Evolutionary conservation across 2,113 vertebrate genomes (phyloP).

Genomic region (Lynx canadensis): DNA sequence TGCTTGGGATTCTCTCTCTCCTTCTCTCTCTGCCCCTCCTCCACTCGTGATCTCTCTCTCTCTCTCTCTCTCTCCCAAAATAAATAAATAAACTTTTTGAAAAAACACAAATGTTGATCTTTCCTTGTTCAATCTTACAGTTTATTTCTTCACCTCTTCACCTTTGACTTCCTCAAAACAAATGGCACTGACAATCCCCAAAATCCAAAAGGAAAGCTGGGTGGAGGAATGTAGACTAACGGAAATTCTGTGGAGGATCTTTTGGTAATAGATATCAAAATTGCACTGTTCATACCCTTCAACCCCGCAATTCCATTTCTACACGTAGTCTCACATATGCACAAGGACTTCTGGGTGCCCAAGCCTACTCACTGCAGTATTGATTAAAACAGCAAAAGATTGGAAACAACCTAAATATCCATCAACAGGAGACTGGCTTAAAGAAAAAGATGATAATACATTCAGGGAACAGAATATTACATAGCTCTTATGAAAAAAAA

Average conservation of each 20-base stretch:
- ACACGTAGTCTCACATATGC: background rate
- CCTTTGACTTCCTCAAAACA: background rate
- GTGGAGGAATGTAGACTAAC: background rate
- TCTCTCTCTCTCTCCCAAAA: too few species aligned
- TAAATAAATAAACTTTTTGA: too few species aligned
- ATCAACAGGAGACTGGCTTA: background rate
- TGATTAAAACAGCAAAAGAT: constrained; percentile 23
- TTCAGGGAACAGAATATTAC: background rate
- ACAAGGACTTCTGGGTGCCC: background rate
- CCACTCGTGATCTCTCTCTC: too few species aligned
- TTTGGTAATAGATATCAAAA: background rate
- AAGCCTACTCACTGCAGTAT: background rate
- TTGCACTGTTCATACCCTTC: background rate
- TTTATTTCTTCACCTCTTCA: constrained; percentile 15
- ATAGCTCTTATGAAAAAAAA: background rate
- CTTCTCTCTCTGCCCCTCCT: too few species aligned
- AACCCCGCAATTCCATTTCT: constrained; percentile 17
- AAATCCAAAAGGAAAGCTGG: constrained; percentile 13
- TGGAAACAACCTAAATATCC: constrained; percentile 19
- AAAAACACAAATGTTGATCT: constrained; percentile 28
- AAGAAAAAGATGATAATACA: background rate
- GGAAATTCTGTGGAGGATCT: background rate
- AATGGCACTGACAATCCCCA: constrained; percentile 17
- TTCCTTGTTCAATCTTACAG: background rate
- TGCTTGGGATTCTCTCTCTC: too few species aligned